A percentile compares a stretch with the other conserved stretches of the same genome.
Evolutionary conservation across 30 jellyfish, hydroid and myxozoan genomes (phyloP).

Genomic region (Turritopsis rubra): DNA sequence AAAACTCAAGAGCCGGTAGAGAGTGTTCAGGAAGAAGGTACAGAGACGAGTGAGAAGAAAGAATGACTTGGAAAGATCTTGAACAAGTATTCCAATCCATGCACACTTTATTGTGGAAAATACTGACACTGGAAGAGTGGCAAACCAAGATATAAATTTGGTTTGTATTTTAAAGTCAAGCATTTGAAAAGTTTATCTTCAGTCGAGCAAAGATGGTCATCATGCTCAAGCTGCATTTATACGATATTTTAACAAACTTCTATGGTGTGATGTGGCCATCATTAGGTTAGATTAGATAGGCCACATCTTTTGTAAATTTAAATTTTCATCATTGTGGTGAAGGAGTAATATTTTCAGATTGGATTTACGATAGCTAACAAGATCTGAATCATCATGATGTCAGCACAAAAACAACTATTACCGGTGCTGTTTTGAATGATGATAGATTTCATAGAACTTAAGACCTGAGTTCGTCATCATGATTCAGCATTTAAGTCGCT

Average conservation of each 20-base stretch:
- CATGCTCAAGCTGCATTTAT: background rate
- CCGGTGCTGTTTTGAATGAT: too few relatives aligned
- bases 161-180: too few relatives aligned
- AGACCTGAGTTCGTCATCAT: too few relatives aligned
- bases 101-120: background rate
- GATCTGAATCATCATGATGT: too few relatives aligned
- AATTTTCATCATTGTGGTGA: background rate
- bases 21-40: background rate
- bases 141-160: too few relatives aligned
- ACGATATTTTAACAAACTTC: background rate
- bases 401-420: too few relatives aligned
- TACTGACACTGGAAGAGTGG: background rate
- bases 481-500: too few relatives aligned
- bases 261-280: background rate
- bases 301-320: background rate
- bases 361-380: too few relatives aligned
- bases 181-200: background rate
- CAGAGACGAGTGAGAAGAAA: background rate
- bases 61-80: constrained; percentile 8
- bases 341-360: too few relatives aligned
- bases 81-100: background rate
- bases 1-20: background rate
- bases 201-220: background rate
- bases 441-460: too few relatives aligned
- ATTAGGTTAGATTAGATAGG: background rate